These are phyloP conservation scores for Opisthograptis luteolata DNA, from an alignment of 2,888 invertebrate genomes.

Conservation along the genomic window DNA sequence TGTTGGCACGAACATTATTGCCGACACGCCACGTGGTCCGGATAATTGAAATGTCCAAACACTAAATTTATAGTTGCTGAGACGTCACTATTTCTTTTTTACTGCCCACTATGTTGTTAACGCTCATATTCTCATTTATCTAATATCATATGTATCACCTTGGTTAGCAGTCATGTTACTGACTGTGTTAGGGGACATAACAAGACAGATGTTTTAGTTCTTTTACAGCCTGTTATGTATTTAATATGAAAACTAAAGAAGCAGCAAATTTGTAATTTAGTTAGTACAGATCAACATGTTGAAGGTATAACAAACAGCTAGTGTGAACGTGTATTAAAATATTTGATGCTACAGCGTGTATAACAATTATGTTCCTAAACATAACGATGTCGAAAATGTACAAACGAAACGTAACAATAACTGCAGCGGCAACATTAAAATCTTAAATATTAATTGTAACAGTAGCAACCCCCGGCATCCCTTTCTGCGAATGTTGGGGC, in stretches of 20 bases:
- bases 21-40: slow-evolving; percentile 78
- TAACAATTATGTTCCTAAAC: not conserved
- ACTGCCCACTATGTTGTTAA: slow-evolving; percentile 51
- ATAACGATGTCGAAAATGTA: not conserved
- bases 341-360: too few species aligned
- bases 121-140: slow-evolving; percentile 36
- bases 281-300: too few species aligned
- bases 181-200: slow-evolving; percentile 2
- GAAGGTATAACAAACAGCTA: too few species aligned
- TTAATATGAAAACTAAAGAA: too few species aligned
- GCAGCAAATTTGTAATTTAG: too few species aligned
- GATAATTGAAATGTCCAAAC: slow-evolving; percentile 83
- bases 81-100: slow-evolving; percentile 68
- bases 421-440: slow-evolving; percentile 61
- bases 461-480: slow-evolving; percentile 66
- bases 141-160: slow-evolving; percentile 12
- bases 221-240: too few species aligned
- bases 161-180: slow-evolving; percentile 15
- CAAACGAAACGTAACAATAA: slow-evolving; percentile 36
- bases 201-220: slow-evolving; percentile 5
- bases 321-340: too few species aligned
- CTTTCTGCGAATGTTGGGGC: slow-evolving; percentile 75
- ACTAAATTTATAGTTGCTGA: slow-evolving; percentile 75
- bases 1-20: slow-evolving; percentile 78
- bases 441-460: slow-evolving; percentile 79